These are phyloP conservation scores for Hyalella azteca DNA, from an alignment of 2,888 invertebrate species.

Conservation along the genomic window DNA sequence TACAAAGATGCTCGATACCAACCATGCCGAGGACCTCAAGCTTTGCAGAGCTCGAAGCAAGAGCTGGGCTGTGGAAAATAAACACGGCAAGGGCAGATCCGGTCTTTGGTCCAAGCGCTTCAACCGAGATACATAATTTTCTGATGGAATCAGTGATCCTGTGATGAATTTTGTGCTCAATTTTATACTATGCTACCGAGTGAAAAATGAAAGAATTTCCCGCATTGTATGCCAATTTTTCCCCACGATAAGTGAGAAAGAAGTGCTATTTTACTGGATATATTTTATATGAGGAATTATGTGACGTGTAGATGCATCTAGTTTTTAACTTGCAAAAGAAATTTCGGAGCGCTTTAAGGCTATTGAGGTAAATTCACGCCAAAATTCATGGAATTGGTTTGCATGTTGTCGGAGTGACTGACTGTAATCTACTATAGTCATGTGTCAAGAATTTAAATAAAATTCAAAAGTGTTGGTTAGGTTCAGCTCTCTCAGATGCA, in stretches of 20 bases:
- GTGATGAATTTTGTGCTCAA: background rate
- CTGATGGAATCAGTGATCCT: background rate
- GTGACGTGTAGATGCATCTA: background rate
- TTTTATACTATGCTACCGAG: background rate
- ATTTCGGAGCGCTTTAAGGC: too few species aligned
- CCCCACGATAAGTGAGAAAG: background rate
- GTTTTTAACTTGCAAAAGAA: too few species aligned
- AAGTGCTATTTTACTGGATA: background rate
- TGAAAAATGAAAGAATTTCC: background rate
- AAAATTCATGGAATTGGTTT: too few species aligned
- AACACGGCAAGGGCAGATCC: conserved; percentile 42
- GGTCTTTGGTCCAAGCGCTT: background rate
- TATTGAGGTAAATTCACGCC: too few species aligned
- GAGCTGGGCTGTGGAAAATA: conserved; percentile 65
- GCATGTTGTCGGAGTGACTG: too few species aligned
- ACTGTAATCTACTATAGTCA: too few species aligned
- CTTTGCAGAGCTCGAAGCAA: conserved; percentile 80
- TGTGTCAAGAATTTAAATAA: too few species aligned
- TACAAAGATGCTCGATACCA: conserved; percentile 84
- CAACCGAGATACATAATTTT: background rate
- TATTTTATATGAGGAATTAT: background rate
- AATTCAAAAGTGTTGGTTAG: too few species aligned
- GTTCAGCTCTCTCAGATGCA: background rate
- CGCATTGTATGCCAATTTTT: background rate
- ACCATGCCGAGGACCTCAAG: conserved; percentile 74